These are phyloP conservation scores for Cheilosia grossa DNA, from an alignment of 2,888 invertebrate species.

Conservation along the genomic window DNA sequence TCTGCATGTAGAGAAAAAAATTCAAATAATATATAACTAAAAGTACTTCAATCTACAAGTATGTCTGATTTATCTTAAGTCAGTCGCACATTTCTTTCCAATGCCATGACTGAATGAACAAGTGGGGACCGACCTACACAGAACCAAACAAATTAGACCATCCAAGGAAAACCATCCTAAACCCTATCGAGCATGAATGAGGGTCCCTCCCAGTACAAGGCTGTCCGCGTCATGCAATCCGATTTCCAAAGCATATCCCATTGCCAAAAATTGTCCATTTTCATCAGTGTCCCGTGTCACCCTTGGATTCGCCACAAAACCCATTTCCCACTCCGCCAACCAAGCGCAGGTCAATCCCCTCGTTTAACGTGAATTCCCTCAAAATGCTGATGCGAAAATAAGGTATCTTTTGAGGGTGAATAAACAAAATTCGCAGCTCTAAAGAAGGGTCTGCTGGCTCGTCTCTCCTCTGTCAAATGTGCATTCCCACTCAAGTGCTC, in stretches of 20 bases:
- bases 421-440: slow-evolving; percentile 10
- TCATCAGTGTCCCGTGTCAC: slow-evolving; percentile 10
- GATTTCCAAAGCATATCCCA: not conserved
- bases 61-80: too few species aligned
- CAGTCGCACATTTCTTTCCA: too few species aligned
- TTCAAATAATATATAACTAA: too few species aligned
- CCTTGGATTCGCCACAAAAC: slow-evolving; percentile 2
- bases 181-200: too few species aligned
- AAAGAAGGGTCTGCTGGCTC: slow-evolving; percentile 29
- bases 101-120: too few species aligned
- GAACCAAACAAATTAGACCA: too few species aligned
- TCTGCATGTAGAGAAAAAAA: too few species aligned
- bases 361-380: not conserved
- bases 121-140: too few species aligned
- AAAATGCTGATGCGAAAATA: slow-evolving; percentile 15
- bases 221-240: too few species aligned
- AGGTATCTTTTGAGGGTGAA: slow-evolving; percentile 51
- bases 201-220: too few species aligned
- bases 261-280: slow-evolving; percentile 3
- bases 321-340: not conserved
- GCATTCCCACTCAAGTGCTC: slow-evolving; percentile 34
- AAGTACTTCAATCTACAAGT: too few species aligned
- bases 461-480: not conserved
- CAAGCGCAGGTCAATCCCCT: slow-evolving; percentile 44
- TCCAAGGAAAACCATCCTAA: too few species aligned